A percentile compares a stretch with the other conserved stretches of the same genome.
phyloP scores from a whole-genome alignment of 2,888 invertebrate genomes.

The Azorinus chamasolen region DNA sequence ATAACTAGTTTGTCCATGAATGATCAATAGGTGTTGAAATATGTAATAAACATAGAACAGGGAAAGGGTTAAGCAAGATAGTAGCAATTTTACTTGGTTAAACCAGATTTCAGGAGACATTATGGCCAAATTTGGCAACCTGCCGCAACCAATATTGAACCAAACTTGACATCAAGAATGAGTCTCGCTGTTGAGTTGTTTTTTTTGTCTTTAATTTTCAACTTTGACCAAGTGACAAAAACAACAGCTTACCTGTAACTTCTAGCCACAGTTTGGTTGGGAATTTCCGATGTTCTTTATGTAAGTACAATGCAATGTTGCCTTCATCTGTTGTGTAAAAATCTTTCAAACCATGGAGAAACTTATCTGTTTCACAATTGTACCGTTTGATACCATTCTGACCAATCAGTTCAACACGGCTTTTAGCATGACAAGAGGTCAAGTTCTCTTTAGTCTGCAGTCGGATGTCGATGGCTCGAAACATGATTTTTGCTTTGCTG shows the following conservation, averaged over 20 bases:
- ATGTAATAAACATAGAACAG: too few relatives aligned
- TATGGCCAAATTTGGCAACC: too few relatives aligned
- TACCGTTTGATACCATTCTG: slow-evolving; percentile 40
- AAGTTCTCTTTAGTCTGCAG: slow-evolving; percentile 61
- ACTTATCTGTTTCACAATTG: slow-evolving; percentile 35
- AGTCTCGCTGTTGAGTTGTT: too few relatives aligned
- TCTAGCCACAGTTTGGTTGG: slow-evolving; percentile 68
- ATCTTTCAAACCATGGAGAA: slow-evolving; percentile 47
- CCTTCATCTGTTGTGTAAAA: slow-evolving; percentile 45
- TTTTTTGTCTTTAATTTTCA: too few relatives aligned
- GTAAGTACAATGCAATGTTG: slow-evolving; percentile 60
- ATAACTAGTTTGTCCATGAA: too few relatives aligned
- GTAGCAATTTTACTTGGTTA: too few relatives aligned
- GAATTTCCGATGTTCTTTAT: slow-evolving; percentile 56
- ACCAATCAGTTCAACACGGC: slow-evolving; percentile 60
- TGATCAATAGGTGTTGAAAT: too few relatives aligned
- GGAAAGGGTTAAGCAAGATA: too few relatives aligned
- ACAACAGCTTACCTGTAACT: slow-evolving; percentile 54
- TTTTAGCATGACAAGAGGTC: slow-evolving; percentile 50
- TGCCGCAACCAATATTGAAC: too few relatives aligned
- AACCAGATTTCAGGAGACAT: too few relatives aligned
- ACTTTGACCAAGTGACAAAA: too few relatives aligned
- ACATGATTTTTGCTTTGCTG: slow-evolving; percentile 58
- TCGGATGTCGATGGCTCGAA: slow-evolving; percentile 63
- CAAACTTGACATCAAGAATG: too few relatives aligned